These are phyloP conservation scores for Iguana delicatissima DNA, from an alignment of 2,797 vertebrate species.

Conservation along the genomic window DNA sequence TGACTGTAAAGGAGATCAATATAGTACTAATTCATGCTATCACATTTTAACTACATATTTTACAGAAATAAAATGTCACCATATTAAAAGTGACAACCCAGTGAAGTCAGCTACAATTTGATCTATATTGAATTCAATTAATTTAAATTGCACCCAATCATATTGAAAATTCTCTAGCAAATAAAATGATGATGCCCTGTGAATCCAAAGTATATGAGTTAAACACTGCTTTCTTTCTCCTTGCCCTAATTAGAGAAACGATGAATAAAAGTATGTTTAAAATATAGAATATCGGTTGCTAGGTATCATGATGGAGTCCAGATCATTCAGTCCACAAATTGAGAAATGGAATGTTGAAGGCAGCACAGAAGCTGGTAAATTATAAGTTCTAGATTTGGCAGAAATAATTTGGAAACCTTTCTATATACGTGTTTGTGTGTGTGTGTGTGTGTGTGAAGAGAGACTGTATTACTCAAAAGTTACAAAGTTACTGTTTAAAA, in stretches of 20 bases:
- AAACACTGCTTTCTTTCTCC: background rate
- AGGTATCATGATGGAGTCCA: background rate
- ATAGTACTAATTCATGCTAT: too few relatives aligned
- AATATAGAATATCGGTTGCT: background rate
- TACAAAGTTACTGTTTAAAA: too few relatives aligned
- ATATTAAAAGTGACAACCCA: background rate
- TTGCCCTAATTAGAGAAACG: background rate
- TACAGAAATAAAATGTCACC: too few relatives aligned
- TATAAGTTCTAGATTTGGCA: background rate
- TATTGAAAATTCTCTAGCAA: background rate
- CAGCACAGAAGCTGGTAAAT: background rate
- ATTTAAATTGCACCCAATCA: rapidly evolving
- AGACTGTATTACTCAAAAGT: too few relatives aligned
- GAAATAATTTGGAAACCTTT: background rate
- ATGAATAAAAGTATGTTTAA: background rate
- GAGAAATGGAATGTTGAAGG: background rate
- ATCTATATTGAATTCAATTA: background rate
- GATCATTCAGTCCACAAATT: background rate
- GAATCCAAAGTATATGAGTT: background rate
- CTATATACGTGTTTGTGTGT: too few relatives aligned
- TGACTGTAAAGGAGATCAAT: background rate
- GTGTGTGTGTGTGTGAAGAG: too few relatives aligned
- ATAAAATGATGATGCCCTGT: background rate
- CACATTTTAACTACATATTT: too few relatives aligned
- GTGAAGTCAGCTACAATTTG: background rate